phyloP scores from a whole-genome alignment of 2,797 vertebrate genomes.

The Pampus argenteus region DNA sequence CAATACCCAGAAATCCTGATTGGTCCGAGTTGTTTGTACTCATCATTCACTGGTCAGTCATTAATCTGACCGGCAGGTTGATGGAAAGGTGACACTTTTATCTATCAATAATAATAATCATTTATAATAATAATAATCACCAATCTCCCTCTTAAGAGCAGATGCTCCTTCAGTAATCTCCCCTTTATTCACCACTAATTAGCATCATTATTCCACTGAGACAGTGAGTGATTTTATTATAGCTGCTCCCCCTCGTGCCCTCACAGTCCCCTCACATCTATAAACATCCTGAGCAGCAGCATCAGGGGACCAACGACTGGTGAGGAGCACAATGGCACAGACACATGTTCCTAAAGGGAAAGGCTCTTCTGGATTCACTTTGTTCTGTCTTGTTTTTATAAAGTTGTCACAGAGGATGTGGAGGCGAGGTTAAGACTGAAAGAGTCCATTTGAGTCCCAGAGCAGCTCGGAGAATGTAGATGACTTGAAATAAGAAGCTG shows the following conservation, averaged over 20 bases:
- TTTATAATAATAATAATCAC: no score
- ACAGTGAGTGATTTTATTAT: constrained; percentile 38
- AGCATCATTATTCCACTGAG: constrained; percentile 65
- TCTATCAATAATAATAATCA: not conserved
- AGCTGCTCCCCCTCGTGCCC: constrained; percentile 37
- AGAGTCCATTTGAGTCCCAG: constrained; percentile 3
- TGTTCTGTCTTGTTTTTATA: constrained; percentile 18
- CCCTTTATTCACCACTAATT: constrained; percentile 68
- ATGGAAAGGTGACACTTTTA: not conserved
- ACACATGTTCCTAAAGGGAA: constrained; percentile 24
- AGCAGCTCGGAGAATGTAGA: not conserved
- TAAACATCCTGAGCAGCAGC: constrained; percentile 56
- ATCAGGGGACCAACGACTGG: constrained; percentile 45
- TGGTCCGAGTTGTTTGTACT: no score
- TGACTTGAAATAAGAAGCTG: constrained; percentile 14
- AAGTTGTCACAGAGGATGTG: constrained; percentile 28
- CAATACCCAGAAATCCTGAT: not conserved
- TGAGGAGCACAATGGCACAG: constrained; percentile 20
- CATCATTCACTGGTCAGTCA: not conserved
- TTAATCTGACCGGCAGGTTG: not conserved
- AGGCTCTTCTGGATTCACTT: constrained; percentile 5
- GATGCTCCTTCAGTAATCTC: constrained; percentile 45
- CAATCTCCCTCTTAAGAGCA: constrained; percentile 22
- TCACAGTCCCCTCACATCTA: constrained; percentile 54
- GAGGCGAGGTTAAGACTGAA: constrained; percentile 10